A percentile compares a stretch with the other conserved stretches of the same genome.
Evolutionary conservation across 2,113 vertebrate genomes (phyloP).

Genomic region (Nyctibius bracteatus): DNA sequence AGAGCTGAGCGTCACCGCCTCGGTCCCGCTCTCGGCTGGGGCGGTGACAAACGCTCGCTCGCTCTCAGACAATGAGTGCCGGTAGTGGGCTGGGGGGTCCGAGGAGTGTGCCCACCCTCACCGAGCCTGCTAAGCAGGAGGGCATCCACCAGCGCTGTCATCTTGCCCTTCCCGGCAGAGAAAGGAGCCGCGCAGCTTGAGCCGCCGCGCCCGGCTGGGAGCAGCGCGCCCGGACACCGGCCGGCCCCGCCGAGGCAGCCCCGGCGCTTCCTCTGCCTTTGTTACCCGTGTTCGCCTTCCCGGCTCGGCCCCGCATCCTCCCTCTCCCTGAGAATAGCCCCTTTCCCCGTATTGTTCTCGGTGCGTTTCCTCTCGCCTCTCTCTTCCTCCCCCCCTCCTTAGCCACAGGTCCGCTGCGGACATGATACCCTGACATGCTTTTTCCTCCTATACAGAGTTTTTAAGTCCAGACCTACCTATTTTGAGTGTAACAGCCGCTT

Average conservation of each 20-base stretch:
- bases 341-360: conserved; percentile 61
- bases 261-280: conserved; percentile 30
- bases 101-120: neutral
- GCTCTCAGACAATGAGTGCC: neutral
- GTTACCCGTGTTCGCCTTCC: conserved; percentile 30
- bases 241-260: neutral
- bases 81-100: neutral
- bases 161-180: neutral
- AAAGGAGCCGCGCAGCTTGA: accelerated
- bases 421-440: neutral
- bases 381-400: neutral
- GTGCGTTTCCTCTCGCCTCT: conserved; percentile 43
- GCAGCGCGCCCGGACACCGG: too few relatives aligned
- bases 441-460: neutral
- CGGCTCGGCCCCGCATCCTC: conserved; percentile 20
- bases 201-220: too few relatives aligned
- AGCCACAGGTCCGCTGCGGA: neutral
- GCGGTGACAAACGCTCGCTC: neutral
- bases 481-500: too few relatives aligned
- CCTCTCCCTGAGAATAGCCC: conserved; percentile 12
- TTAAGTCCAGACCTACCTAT: neutral
- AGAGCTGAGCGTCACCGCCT: neutral
- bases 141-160: neutral
- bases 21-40: neutral
- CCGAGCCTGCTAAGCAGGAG: neutral